Conservation (phyloP, 2,113 vertebrate genomes). For the Syrrhaptes paradoxus region DNA sequence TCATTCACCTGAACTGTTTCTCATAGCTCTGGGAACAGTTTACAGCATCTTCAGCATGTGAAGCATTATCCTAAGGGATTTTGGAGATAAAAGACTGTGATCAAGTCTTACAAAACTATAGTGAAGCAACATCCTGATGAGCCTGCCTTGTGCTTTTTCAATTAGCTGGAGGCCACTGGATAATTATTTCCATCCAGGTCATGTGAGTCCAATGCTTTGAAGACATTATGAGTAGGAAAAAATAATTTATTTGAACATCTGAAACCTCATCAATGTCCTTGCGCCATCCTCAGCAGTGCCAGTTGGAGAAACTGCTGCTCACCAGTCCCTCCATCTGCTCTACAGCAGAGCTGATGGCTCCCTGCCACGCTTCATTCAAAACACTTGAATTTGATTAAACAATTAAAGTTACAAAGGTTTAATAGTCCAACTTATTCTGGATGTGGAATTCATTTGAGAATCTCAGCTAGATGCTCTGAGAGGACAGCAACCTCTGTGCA, state of each 20-base stretch:
- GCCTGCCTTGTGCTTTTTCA: not conserved
- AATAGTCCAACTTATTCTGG: not conserved
- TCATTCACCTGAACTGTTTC: not conserved
- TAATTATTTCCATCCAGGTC: not conserved
- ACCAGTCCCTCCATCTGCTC: not conserved
- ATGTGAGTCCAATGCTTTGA: not conserved
- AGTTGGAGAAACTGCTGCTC: not conserved
- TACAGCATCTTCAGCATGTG: not conserved
- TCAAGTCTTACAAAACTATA: not conserved
- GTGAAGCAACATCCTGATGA: slow-evolving; percentile 1
- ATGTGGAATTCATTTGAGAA: not conserved
- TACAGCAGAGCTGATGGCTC: not conserved
- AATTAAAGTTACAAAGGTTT: not conserved
- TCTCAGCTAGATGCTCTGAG: not conserved
- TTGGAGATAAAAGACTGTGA: not conserved
- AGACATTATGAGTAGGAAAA: not conserved
- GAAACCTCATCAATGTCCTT: not conserved
- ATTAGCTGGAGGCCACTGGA: not conserved
- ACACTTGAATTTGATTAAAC: not conserved
- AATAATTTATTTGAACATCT: not conserved
- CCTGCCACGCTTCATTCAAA: not conserved
- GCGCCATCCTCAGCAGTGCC: not conserved
- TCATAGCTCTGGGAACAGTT: not conserved
- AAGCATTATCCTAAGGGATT: not conserved
- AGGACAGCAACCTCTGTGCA: not conserved